Evolutionary conservation across 2,113 vertebrate genomes (phyloP), one percentile per base, ranked within the genome.

Genomic region (Vulpes ferrilata): DNA sequence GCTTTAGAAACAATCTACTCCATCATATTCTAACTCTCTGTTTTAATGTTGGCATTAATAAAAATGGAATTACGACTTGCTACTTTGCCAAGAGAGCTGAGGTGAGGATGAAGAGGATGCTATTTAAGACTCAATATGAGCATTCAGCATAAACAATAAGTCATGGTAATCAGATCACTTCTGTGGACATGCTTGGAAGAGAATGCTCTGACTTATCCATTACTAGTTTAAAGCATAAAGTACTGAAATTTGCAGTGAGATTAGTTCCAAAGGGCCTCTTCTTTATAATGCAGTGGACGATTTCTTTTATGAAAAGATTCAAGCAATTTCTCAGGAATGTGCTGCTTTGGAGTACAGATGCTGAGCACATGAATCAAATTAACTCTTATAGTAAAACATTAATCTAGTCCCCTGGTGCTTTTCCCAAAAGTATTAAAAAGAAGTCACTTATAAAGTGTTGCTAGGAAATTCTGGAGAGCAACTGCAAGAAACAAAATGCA

Each of bases 291-390:
- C 62, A 78, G n/a, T 27, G 3, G 64, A 76, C 20, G 76, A 84
- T 84, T 92, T 95, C 60, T 91, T 90, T 87, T 25, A 0, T 90
- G 71, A 43, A 80, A 73, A 71, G 35, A 90, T 48, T 94, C 88
- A 25, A 38, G 64, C 84, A 83, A 48, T 89, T 96, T 97, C 80
- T 96, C 93, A 74, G 53, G 64, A 96, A 96, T 88, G 43, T 93
- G 60, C 23, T 67, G 15, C 81, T 76, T 94, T 74, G 10, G 74
- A 78, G 48, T 89, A 35, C 27, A 88, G 78, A 78, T 88, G 64
- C 59, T 84, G 53, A 78, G 17, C 80, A 59, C 59, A 62, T 76
- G 69, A 97, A 88, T 90, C 84, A 94, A 95, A 96, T 85, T 35
- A 78, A 94, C 74, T 92, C 20, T 27, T 30, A 35, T 15, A 96